Percentiles rank a stretch among this genome's conserved stretches.
Evolutionary conservation across 2,888 invertebrate species (phyloP).

Genomic region (Odontocerum albicorne): DNA sequence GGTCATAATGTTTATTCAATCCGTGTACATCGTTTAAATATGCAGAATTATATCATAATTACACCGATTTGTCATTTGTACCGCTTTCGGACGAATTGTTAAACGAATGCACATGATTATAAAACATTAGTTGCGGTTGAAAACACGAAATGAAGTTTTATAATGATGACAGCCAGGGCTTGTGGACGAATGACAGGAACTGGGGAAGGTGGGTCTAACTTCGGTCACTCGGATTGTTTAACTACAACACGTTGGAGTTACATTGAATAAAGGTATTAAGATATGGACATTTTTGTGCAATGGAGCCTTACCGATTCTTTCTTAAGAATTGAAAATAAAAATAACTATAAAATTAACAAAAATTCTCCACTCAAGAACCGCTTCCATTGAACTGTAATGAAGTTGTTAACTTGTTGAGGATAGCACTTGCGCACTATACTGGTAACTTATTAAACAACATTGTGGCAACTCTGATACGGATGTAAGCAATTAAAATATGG

Average conservation of each 20-base stretch:
- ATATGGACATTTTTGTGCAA: too few species aligned
- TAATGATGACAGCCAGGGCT: conserved; percentile 25
- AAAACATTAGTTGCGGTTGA: not conserved
- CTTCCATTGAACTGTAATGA: conserved; percentile 28
- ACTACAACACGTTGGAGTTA: too few species aligned
- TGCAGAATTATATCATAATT: not conserved
- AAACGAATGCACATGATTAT: not conserved
- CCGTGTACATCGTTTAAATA: conserved; percentile 11
- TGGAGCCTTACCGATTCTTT: conserved; percentile 22
- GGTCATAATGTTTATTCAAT: conserved; percentile 31
- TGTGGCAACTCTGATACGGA: too few species aligned
- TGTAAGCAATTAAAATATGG: too few species aligned
- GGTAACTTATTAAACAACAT: too few species aligned
- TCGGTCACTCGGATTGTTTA: conserved; percentile 9
- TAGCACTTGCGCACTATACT: conserved; percentile 6
- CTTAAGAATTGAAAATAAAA: conserved; percentile 20
- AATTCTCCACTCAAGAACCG: conserved; percentile 23
- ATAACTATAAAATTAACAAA: conserved; percentile 18
- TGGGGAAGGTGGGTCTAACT: conserved; percentile 29
- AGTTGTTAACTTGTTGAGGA: conserved; percentile 14
- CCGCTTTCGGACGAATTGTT: too few species aligned
- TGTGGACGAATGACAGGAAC: conserved; percentile 29
- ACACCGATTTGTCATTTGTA: too few species aligned
- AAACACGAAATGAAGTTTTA: conserved; percentile 14
- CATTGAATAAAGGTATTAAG: too few species aligned